These are phyloP conservation scores for Drosophila kuntzei DNA, from an alignment of 2,888 invertebrate genomes.

Conservation along the genomic window DNA sequence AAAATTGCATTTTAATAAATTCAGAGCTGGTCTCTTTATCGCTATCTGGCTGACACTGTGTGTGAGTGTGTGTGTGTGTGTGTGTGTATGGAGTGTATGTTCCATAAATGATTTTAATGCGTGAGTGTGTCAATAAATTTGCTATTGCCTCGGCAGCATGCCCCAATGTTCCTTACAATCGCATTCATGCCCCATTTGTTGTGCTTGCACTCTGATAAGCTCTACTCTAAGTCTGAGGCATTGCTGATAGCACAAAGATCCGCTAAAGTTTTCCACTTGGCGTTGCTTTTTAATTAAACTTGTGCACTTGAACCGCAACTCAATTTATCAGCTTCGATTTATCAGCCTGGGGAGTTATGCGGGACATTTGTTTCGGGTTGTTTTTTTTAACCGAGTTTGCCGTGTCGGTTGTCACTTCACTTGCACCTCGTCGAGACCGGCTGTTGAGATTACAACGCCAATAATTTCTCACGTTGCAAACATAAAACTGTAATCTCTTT, in stretches of 20 bases:
- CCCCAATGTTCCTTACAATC: slow-evolving; percentile 8
- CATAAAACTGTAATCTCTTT: slow-evolving; percentile 59
- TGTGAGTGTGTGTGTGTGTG: slow-evolving; percentile 31
- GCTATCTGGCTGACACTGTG: slow-evolving; percentile 54
- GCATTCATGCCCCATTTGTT: slow-evolving; percentile 44
- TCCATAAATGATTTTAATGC: slow-evolving; percentile 78
- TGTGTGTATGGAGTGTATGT: slow-evolving; percentile 56
- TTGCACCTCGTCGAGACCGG: slow-evolving; percentile 47
- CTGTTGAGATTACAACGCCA: slow-evolving; percentile 61
- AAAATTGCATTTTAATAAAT: slow-evolving; percentile 81
- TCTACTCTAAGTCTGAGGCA: slow-evolving; percentile 5
- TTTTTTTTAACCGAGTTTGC: slow-evolving; percentile 35
- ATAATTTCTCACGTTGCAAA: slow-evolving; percentile 75
- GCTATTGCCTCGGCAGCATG: slow-evolving; percentile 41
- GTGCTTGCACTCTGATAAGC: slow-evolving; percentile 45
- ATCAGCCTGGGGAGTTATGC: slow-evolving; percentile 37
- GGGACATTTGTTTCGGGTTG: slow-evolving; percentile 30
- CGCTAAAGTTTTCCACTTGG: slow-evolving; percentile 4
- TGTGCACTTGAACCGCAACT: slow-evolving; percentile 71
- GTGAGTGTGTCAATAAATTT: slow-evolving; percentile 76
- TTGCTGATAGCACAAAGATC: slow-evolving; percentile 36
- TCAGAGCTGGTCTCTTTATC: slow-evolving; percentile 66
- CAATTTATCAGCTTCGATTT: slow-evolving; percentile 63
- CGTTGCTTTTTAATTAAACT: slow-evolving; percentile 62
- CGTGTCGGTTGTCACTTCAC: slow-evolving; percentile 64